phyloP scores from a whole-genome alignment of 2,113 vertebrate genomes.

The Oxyruncus cristatus region DNA sequence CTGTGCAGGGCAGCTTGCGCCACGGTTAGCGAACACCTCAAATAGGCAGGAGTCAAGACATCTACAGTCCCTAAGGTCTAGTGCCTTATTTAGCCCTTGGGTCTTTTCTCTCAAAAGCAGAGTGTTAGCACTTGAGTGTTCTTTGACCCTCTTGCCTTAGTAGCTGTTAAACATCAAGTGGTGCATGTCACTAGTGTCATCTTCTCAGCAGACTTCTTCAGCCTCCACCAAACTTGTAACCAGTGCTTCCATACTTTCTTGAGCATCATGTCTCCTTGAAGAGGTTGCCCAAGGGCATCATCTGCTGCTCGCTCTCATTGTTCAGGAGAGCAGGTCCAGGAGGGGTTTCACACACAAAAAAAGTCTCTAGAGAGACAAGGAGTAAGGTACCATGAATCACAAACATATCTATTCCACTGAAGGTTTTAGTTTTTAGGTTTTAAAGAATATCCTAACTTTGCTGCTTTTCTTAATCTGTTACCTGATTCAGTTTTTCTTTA shows the following conservation, averaged over 20 bases:
- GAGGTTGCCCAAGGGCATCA: background rate
- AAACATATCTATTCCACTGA: background rate
- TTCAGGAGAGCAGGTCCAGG: background rate
- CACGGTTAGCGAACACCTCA: background rate
- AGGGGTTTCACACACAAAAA: background rate
- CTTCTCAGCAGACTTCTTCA: background rate
- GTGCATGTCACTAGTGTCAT: background rate
- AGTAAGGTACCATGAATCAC: background rate
- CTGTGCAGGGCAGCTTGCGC: background rate
- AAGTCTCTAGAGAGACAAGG: background rate
- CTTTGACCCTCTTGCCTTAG: background rate
- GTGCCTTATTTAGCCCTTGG: background rate
- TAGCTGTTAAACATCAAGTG: background rate
- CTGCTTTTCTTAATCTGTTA: background rate
- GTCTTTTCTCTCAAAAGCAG: background rate
- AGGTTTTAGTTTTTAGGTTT: background rate
- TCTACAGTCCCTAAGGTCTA: background rate
- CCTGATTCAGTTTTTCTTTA: background rate
- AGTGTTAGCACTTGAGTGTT: background rate
- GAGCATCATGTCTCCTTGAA: background rate
- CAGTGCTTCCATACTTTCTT: background rate
- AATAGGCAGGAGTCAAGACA: background rate
- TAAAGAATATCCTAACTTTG: background rate
- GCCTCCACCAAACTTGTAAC: background rate
- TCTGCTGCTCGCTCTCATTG: accelerated